These are phyloP conservation scores for Scomberomorus guttatus DNA, from an alignment of 2,797 vertebrate genomes.

Conservation along the genomic window DNA sequence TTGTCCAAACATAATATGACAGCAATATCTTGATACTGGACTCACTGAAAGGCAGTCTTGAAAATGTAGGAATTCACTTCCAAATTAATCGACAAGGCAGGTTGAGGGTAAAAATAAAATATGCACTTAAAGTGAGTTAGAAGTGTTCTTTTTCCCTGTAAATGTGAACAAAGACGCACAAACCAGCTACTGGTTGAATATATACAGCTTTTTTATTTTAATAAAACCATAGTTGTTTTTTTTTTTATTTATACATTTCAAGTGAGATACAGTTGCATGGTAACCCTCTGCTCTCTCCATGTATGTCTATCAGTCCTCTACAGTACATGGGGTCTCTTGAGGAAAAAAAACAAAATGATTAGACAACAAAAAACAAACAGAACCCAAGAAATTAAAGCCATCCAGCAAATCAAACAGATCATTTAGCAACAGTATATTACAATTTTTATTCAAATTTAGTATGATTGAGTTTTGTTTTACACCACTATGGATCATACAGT, in stretches of 20 bases:
- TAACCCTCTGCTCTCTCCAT: constrained; percentile 57
- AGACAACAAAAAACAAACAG: constrained; percentile 14
- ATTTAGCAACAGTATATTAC: constrained; percentile 5
- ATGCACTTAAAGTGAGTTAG: background rate
- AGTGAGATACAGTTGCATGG: constrained; percentile 85
- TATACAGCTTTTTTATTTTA: constrained; percentile 91
- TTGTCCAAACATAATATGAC: too few species aligned
- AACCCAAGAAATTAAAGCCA: background rate
- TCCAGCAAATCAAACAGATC: constrained; percentile 32
- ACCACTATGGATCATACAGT: background rate
- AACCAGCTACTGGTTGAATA: constrained; percentile 29
- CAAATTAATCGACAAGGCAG: background rate
- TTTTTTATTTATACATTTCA: constrained; percentile 85
- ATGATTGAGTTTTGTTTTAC: constrained; percentile 11
- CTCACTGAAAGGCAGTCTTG: too few species aligned
- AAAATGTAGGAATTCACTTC: too few species aligned
- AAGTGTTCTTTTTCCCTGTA: too few species aligned
- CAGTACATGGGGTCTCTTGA: constrained; percentile 66
- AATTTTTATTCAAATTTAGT: constrained; percentile 11
- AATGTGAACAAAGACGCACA: background rate
- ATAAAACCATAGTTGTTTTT: constrained; percentile 84
- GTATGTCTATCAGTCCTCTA: constrained; percentile 63
- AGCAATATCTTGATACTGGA: too few species aligned
- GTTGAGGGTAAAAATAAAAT: background rate
- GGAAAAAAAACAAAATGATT: constrained; percentile 12